A percentile compares a stretch with the other conserved stretches of the same genome.
These are phyloP conservation scores for Prinia subflava DNA, from an alignment of 2,113 vertebrate species.

Conservation along the genomic window DNA sequence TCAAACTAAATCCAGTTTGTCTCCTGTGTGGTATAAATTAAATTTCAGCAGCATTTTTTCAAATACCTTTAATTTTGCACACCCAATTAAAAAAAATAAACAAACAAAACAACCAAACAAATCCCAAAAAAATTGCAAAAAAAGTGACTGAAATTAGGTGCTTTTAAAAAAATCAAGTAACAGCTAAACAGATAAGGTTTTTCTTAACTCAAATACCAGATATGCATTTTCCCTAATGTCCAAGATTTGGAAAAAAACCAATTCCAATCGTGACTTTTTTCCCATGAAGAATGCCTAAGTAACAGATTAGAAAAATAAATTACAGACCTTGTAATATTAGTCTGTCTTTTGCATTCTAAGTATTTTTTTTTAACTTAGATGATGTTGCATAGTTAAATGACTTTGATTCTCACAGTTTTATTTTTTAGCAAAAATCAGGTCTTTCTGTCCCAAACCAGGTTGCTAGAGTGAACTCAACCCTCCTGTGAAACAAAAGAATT, in stretches of 20 bases:
- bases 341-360: neutral
- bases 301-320: neutral
- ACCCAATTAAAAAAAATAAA: neutral
- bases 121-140: neutral
- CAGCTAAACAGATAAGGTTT: slow-evolving; percentile 21
- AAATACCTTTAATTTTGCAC: neutral
- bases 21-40: neutral
- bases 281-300: neutral
- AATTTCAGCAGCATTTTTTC: neutral
- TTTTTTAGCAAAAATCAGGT: neutral
- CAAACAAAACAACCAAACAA: no score
- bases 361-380: neutral
- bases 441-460: neutral
- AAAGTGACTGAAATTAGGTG: slow-evolving; percentile 14
- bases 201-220: neutral
- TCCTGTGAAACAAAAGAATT: neutral
- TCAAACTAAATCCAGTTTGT: neutral
- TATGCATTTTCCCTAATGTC: neutral
- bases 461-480: neutral
- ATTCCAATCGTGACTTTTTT: neutral
- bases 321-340: neutral
- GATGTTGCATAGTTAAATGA: neutral
- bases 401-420: neutral
- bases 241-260: neutral
- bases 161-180: slow-evolving; percentile 4